Evolutionary conservation across 2,888 invertebrate species (phyloP).

Genomic region (Sepioteuthis lessoniana): DNA sequence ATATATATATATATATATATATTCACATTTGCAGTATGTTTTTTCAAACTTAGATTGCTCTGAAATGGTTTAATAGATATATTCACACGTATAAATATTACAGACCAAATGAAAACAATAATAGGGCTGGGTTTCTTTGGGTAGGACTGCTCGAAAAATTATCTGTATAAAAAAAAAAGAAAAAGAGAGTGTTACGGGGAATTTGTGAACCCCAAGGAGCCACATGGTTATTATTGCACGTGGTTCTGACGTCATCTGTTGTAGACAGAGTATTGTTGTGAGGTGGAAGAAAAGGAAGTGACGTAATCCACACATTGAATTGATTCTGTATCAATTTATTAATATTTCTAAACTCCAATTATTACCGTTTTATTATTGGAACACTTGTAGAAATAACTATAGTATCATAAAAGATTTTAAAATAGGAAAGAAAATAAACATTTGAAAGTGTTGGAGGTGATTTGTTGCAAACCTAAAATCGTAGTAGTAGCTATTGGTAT

Average conservation of each 20-base stretch:
- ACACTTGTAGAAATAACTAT: not conserved
- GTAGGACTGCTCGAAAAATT: not conserved
- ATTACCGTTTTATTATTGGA: not conserved
- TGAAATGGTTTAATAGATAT: constrained; percentile 19
- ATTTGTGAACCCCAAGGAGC: not conserved
- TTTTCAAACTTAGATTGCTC: not conserved
- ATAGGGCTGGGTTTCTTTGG: not conserved
- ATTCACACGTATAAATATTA: constrained; percentile 39
- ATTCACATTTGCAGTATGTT: not conserved
- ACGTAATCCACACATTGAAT: not conserved
- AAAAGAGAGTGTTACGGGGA: not conserved
- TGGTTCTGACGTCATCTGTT: not conserved
- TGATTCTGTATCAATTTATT: not conserved
- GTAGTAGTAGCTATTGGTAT: not conserved
- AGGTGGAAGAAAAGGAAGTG: constrained; percentile 10
- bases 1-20: constrained; percentile 40
- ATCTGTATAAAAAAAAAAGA: not conserved
- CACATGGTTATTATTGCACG: not conserved
- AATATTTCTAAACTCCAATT: not conserved
- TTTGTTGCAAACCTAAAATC: not conserved
- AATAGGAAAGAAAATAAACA: not conserved
- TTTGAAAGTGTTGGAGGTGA: constrained; percentile 14
- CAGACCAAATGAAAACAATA: not conserved
- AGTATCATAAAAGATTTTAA: not conserved
- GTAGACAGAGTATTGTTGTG: not conserved